Evolutionary conservation across 2,888 invertebrate genomes (phyloP).

Genomic region (Tubulanus polymorphus): DNA sequence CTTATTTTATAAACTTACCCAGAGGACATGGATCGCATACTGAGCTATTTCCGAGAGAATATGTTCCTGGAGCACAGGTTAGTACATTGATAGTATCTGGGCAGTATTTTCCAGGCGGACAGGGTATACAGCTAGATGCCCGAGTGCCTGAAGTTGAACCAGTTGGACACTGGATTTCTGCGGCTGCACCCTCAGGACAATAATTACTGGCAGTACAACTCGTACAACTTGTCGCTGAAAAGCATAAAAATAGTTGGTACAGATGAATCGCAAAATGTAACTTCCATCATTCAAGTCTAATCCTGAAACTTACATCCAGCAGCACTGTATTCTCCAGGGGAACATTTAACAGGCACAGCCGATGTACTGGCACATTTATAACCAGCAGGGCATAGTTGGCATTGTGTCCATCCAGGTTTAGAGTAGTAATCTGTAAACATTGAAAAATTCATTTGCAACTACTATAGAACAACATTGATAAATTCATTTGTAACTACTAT

Average conservation of each 20-base stretch:
- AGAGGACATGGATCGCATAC: conserved; percentile 16
- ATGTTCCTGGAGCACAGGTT: conserved; percentile 21
- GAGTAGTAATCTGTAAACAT: conserved; percentile 25
- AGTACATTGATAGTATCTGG: conserved; percentile 7
- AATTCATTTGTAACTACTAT: too few relatives aligned
- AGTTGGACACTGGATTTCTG: conserved; percentile 26
- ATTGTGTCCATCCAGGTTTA: conserved; percentile 25
- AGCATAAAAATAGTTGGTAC: not conserved
- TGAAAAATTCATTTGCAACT: too few relatives aligned
- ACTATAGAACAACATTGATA: not conserved
- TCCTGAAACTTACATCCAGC: conserved; percentile 21
- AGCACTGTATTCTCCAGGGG: conserved; percentile 29
- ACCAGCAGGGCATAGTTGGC: conserved; percentile 34
- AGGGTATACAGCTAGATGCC: conserved; percentile 8
- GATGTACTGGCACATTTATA: conserved; percentile 23
- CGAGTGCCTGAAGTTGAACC: conserved; percentile 28
- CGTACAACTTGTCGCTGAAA: conserved; percentile 31
- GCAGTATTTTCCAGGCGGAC: conserved; percentile 11
- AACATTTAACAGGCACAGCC: conserved; percentile 25
- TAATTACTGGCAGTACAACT: conserved; percentile 33
- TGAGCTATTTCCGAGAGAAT: conserved; percentile 5
- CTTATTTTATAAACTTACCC: not conserved
- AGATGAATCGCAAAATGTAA: conserved; percentile 1
- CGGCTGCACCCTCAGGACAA: conserved; percentile 27
- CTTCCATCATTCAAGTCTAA: too few relatives aligned